phyloP scores from a whole-genome alignment of 2,888 invertebrate species.

The Pachydiplax longipennis region DNA sequence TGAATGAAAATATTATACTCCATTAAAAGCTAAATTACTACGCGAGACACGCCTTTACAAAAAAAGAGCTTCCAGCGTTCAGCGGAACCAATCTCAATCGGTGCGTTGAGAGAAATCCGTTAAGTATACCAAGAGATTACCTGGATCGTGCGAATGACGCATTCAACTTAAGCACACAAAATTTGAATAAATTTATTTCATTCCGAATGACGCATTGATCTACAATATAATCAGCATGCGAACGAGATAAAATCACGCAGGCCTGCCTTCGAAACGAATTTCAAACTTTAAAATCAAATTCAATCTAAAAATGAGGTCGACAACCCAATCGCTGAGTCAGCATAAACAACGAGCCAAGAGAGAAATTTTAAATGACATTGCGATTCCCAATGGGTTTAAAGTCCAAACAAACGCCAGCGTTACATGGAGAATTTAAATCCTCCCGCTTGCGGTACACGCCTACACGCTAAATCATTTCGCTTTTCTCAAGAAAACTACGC shows the following conservation, averaged over 20 bases:
- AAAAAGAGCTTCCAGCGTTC: background rate
- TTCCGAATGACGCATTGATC: no score
- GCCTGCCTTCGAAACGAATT: background rate
- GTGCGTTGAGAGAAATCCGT: background rate
- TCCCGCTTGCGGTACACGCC: background rate
- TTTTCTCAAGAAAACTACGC: no score
- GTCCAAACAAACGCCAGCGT: background rate
- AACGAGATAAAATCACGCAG: background rate
- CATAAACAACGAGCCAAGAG: background rate
- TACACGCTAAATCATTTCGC: no score
- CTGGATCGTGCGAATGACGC: background rate
- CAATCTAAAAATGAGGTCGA: background rate
- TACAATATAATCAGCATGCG: background rate
- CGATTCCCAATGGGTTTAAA: background rate
- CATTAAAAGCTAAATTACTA: no score
- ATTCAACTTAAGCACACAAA: no score
- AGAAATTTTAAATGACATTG: background rate
- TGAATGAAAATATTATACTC: no score
- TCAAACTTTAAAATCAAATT: background rate
- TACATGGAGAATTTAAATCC: background rate
- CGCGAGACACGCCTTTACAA: background rate
- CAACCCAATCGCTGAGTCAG: background rate
- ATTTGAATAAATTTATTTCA: no score
- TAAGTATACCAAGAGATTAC: background rate
- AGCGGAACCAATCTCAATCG: background rate